These are phyloP conservation scores for Montifringilla adamsi DNA, from an alignment of 2,113 vertebrate species.

Conservation along the genomic window DNA sequence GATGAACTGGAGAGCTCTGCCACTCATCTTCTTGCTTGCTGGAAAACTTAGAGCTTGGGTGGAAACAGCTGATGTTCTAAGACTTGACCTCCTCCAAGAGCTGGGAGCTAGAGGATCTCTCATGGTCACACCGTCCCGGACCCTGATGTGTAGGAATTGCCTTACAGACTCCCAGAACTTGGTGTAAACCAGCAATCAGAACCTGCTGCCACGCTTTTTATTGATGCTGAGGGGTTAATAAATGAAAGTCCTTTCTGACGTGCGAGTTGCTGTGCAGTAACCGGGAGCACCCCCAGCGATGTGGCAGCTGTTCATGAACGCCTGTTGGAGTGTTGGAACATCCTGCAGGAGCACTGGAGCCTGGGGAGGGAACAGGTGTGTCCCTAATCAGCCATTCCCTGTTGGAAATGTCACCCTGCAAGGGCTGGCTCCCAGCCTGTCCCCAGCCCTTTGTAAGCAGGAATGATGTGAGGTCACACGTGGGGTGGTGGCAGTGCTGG, in stretches of 20 bases:
- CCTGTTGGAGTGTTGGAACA: fast-evolving
- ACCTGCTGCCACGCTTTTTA: fast-evolving
- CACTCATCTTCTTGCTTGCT: background rate
- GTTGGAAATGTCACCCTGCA: background rate
- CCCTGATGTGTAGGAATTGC: background rate
- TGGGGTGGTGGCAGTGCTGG: background rate
- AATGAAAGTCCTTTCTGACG: background rate
- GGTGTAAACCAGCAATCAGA: background rate
- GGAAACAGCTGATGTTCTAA: background rate
- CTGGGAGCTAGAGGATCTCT: background rate
- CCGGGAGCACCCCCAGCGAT: background rate
- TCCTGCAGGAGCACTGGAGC: background rate
- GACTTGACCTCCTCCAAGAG: background rate
- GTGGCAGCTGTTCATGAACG: background rate
- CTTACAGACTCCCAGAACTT: no score
- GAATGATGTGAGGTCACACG: background rate
- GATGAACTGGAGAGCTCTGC: background rate
- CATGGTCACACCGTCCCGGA: fast-evolving
- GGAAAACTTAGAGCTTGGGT: background rate
- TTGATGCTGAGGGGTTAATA: background rate
- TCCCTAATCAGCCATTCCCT: background rate
- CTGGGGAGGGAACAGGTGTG: background rate
- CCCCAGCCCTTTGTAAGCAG: background rate
- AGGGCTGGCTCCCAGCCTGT: background rate
- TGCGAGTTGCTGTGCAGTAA: background rate